These are phyloP conservation scores for Melanerpes aurifrons DNA, from an alignment of 2,113 vertebrate species.

Conservation along the genomic window DNA sequence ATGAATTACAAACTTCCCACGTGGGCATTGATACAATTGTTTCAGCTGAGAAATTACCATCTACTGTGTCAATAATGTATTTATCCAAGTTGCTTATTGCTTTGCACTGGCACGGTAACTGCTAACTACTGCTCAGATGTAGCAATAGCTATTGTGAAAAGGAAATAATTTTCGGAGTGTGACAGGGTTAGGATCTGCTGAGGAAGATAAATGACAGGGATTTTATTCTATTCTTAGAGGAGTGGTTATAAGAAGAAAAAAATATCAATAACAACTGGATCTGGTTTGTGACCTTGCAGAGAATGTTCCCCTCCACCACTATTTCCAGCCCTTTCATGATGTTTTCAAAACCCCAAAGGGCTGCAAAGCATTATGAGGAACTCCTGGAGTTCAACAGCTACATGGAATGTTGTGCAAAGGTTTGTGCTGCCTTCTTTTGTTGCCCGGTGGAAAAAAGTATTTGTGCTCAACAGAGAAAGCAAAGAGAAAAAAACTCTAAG, in stretches of 20 bases:
- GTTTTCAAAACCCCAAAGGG: conserved; percentile 40
- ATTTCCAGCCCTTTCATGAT: conserved; percentile 29
- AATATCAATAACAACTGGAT: conserved; percentile 55
- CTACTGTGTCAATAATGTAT: conserved; percentile 17
- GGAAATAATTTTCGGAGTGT: conserved; percentile 41
- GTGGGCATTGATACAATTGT: background rate
- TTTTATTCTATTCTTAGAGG: conserved; percentile 32
- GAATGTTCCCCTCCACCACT: background rate
- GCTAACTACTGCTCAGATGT: background rate
- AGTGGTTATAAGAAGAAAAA: conserved; percentile 22
- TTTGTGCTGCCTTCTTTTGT: background rate
- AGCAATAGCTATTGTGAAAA: background rate
- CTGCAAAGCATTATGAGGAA: background rate
- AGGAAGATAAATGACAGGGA: conserved; percentile 32
- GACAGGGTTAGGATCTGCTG: conserved; percentile 34
- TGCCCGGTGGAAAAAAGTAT: background rate
- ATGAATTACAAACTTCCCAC: background rate
- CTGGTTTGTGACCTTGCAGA: conserved; percentile 42
- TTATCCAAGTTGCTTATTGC: conserved; percentile 1
- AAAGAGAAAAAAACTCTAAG: background rate
- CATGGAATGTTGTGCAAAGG: background rate
- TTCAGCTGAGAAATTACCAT: conserved; percentile 33
- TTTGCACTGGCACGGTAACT: background rate
- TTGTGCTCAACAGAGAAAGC: background rate
- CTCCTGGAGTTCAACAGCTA: background rate